Evolutionary conservation across 1,140 invertebrate species (phyloP), one percentile per base, ranked within the genome.

Genomic region (Neuroterus valhalla): DNA sequence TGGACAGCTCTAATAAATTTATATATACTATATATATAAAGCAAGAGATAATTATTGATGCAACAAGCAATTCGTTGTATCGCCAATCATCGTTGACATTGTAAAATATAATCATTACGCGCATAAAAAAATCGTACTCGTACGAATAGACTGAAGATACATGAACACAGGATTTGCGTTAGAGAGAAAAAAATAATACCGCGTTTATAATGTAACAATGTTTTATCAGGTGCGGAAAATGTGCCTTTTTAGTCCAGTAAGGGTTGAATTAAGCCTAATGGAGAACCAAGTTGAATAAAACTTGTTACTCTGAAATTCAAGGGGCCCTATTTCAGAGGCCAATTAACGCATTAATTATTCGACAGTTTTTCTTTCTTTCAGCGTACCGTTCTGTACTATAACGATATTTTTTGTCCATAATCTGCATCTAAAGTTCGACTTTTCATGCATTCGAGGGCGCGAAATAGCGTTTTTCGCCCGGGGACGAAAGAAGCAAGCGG

Each of bases 171-270:
- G 21, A 62, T 62, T 62, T 62, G 55, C 55, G 26, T 62, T 62
- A 62, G 69, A 71, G 26, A 76, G 73, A 45, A 12, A 78, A 76
- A 77, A 68, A 77, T 55, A 75, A 77, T 69, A 71, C 68, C 71
- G 74, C 66, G 69, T 76, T 81, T 84, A 84, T 76, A 78, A 79
- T 79, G 76, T 85, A 85, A 84, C 78, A 75, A 87, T 85, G 83
- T 88, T 84, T 88, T 83, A 88, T 83, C 84, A 84, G 86, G 85
- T 89, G 89, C 88, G 87, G 81, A 89, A 89, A 88, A 89, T 88
- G 89, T 90, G 89, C 89, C 89, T 90, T 90, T 88, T 88, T 90
- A 89, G 89, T 87, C 81, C 81, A 82, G 84, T 90, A 89, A 90
- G 88, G 88, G 80, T 87, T 86, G 78, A 84, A 86, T 84, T 88